phyloP scores from a whole-genome alignment of 2,797 vertebrate species.

The Lycodopsis pacificus region DNA sequence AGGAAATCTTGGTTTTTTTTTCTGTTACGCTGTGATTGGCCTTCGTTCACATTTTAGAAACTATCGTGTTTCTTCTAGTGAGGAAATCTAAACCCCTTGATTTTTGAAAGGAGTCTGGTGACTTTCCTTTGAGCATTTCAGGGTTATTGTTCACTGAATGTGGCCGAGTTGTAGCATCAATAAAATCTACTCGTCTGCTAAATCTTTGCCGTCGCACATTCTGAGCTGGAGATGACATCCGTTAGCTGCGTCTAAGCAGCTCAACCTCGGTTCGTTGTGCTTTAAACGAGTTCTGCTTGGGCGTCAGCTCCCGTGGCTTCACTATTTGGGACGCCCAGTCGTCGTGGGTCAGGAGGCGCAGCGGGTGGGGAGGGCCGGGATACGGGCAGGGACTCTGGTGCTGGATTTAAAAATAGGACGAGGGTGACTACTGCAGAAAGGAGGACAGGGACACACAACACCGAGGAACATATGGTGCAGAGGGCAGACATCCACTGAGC shows the following conservation, averaged over 20 bases:
- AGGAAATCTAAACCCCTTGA: background rate
- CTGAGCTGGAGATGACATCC: conserved; percentile 5
- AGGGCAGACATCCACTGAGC: conserved; percentile 38
- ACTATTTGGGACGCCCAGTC: conserved; percentile 68
- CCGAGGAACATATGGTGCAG: conserved; percentile 56
- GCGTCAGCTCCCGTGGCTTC: conserved; percentile 47
- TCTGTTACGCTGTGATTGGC: background rate
- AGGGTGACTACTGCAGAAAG: conserved; percentile 53
- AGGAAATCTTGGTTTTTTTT: background rate
- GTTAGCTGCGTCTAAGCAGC: conserved; percentile 1
- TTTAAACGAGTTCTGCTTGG: conserved; percentile 1
- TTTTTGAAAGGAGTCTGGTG: background rate
- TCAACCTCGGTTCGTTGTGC: background rate
- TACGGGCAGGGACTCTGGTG: conserved; percentile 47
- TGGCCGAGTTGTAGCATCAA: background rate
- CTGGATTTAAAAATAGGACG: conserved; percentile 71
- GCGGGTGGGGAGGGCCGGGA: conserved; percentile 22
- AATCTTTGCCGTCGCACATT: conserved; percentile 8
- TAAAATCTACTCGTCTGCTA: background rate
- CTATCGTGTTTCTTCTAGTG: background rate
- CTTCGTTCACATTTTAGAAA: background rate
- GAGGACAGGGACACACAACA: conserved; percentile 67
- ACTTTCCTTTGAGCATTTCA: background rate
- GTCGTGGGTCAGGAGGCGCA: conserved; percentile 55
- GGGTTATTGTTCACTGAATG: background rate